A percentile compares a stretch with the other conserved stretches of the same genome.
phyloP scores from a whole-genome alignment of 2,113 vertebrate species.

The Athene noctua region DNA sequence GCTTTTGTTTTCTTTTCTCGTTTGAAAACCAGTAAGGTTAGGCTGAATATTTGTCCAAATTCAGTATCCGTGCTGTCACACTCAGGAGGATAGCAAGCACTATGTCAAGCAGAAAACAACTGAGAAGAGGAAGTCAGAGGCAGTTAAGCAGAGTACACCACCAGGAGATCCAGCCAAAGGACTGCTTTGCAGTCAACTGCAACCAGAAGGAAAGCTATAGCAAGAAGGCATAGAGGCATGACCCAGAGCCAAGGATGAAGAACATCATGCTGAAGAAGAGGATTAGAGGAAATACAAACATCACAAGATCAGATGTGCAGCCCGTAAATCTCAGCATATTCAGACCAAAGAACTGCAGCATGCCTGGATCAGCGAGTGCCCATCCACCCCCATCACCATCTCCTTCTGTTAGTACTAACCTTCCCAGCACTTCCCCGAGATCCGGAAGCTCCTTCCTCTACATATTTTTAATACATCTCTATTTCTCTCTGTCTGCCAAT shows the following conservation, averaged over 20 bases:
- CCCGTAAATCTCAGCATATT: neutral
- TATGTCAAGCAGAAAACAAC: neutral
- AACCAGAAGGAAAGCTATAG: neutral
- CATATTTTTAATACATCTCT: neutral
- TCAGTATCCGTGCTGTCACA: neutral
- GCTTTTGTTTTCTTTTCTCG: neutral
- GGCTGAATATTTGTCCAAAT: neutral
- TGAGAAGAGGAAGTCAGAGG: neutral
- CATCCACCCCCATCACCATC: too few species aligned
- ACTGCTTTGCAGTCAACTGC: neutral
- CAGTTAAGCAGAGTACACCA: neutral
- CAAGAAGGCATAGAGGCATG: neutral
- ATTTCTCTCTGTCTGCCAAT: neutral
- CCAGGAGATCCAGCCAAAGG: accelerated
- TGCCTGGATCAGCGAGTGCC: accelerated
- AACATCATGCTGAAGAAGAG: neutral
- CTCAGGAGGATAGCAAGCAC: neutral
- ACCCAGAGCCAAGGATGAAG: neutral
- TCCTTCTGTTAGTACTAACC: neutral
- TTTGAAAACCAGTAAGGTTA: neutral
- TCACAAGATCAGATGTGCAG: neutral
- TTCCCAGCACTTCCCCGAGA: neutral
- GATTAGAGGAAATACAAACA: neutral
- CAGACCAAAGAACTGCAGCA: neutral
- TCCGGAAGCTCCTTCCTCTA: neutral